A percentile compares a stretch with the other conserved stretches of the same genome.
Conservation (phyloP, 2,113 vertebrate species). For the Bos taurus region DNA sequence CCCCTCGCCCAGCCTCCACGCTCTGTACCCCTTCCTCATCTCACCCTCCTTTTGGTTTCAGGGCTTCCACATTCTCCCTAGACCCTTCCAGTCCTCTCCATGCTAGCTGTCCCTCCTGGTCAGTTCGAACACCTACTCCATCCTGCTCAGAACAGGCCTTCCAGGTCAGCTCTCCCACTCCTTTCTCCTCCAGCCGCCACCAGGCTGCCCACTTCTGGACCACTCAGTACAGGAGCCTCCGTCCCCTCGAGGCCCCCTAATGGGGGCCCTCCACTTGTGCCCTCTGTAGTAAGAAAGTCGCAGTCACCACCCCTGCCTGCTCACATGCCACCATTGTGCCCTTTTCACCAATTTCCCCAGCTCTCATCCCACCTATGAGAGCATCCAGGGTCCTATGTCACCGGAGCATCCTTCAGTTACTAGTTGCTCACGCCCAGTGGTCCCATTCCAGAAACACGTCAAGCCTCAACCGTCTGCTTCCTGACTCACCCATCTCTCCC, state of each 20-base stretch:
- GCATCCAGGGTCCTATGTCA: neutral
- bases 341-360: neutral
- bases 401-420: neutral
- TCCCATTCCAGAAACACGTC: neutral
- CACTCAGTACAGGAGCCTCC: neutral
- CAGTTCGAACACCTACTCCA: neutral
- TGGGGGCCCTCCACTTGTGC: neutral
- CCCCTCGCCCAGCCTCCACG: neutral
- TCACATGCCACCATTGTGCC: accelerated
- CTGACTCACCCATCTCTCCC: neutral
- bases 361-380: neutral
- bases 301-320: neutral
- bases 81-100: neutral
- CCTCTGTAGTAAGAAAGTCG: accelerated
- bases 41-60: neutral
- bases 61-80: neutral
- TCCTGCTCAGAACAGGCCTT: neutral
- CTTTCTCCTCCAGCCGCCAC: neutral
- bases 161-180: neutral
- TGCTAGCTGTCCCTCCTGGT: neutral
- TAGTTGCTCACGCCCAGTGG: neutral
- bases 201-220: too few species aligned
- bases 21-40: neutral
- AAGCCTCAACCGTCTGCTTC: too few species aligned
- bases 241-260: neutral